Evolutionary conservation across 2,888 invertebrate genomes (phyloP).

Genomic region (Cheilosia pagana): DNA sequence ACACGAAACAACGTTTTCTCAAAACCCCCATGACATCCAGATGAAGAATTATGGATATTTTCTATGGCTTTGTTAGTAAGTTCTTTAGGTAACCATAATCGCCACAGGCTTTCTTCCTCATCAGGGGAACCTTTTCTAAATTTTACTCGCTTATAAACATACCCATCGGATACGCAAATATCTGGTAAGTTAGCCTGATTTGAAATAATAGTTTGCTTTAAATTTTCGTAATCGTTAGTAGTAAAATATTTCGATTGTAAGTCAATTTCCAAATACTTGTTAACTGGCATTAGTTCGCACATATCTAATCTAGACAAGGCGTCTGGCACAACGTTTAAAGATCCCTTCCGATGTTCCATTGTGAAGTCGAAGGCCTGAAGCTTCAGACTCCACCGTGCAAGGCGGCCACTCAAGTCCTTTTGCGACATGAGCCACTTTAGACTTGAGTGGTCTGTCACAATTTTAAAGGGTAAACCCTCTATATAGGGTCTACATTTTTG

Average conservation of each 20-base stretch:
- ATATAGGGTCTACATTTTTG: not conserved
- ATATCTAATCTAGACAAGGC: not conserved
- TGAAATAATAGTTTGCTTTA: not conserved
- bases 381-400: not conserved
- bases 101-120: not conserved
- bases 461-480: not conserved
- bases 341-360: not conserved
- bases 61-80: not conserved
- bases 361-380: not conserved
- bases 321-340: not conserved
- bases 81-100: not conserved
- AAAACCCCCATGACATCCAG: not conserved
- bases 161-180: not conserved
- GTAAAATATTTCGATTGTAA: not conserved
- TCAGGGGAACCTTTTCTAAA: not conserved
- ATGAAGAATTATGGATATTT: not conserved
- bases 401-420: not conserved
- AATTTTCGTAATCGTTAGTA: not conserved
- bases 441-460: not conserved
- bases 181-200: not conserved
- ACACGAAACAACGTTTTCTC: slow-evolving; percentile 61
- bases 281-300: not conserved
- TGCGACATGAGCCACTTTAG: not conserved
- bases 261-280: not conserved
- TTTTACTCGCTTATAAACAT: not conserved